Percentiles rank a stretch among this genome's conserved stretches.
phyloP scores from a whole-genome alignment of 2,797 vertebrate genomes.

The Lacerta bilineata region DNA sequence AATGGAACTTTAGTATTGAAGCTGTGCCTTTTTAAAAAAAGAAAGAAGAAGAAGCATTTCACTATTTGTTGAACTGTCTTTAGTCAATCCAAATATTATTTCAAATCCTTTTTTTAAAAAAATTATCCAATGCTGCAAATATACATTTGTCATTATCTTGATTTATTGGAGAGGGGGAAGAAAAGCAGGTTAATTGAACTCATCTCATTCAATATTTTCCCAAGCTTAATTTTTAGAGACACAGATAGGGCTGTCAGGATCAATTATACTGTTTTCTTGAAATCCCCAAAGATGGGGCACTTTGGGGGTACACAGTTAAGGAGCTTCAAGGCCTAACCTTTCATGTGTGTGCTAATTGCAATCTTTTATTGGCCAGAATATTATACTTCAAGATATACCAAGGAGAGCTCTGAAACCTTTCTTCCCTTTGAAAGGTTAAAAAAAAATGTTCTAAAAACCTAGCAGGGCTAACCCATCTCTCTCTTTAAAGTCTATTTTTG shows the following conservation, averaged over 20 bases:
- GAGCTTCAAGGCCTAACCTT: neutral
- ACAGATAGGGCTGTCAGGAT: slow-evolving; percentile 2
- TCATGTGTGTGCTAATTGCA: slow-evolving; percentile 32
- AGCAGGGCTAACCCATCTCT: slow-evolving; percentile 24
- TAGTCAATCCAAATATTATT: neutral
- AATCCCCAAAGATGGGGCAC: slow-evolving; percentile 14
- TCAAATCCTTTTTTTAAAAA: neutral
- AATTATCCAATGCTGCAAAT: neutral
- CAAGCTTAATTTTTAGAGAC: neutral
- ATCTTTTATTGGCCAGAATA: slow-evolving; percentile 32
- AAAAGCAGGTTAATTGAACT: neutral
- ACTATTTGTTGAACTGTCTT: neutral
- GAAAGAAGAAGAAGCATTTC: neutral
- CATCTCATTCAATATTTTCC: slow-evolving; percentile 11
- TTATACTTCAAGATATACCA: slow-evolving; percentile 14
- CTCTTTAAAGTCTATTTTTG: slow-evolving; percentile 35
- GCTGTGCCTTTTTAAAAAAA: neutral
- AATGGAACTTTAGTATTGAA: neutral
- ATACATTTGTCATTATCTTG: neutral
- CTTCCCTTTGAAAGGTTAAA: slow-evolving; percentile 26
- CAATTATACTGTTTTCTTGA: slow-evolving; percentile 19
- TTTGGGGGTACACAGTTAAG: neutral
- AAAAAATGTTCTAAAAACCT: slow-evolving; percentile 26
- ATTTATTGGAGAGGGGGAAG: neutral
- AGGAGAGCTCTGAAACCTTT: slow-evolving; percentile 31